Conservation (phyloP, 2,113 vertebrate species). For the Oreotragus oreotragus region DNA sequence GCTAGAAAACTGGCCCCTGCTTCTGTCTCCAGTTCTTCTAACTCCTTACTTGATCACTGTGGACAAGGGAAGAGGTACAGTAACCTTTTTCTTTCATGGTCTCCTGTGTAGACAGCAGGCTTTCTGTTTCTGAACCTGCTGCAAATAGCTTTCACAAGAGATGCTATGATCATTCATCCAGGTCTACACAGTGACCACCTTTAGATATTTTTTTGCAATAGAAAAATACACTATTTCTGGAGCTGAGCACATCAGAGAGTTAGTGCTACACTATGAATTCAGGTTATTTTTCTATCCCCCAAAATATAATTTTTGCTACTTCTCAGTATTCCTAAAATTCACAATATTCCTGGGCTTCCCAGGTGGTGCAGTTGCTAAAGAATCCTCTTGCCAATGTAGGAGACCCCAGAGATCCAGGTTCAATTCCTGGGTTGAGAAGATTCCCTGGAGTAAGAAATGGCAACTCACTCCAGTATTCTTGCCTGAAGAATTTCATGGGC, state of each 20-base stretch:
- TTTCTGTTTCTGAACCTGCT: neutral
- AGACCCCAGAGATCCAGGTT: neutral
- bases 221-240: neutral
- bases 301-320: neutral
- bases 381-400: neutral
- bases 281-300: neutral
- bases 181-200: neutral
- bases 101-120: neutral
- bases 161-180: neutral
- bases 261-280: neutral
- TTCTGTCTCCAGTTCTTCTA: neutral
- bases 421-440: neutral
- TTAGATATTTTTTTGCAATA: neutral
- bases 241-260: neutral
- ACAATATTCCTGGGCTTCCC: neutral
- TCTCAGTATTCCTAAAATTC: neutral
- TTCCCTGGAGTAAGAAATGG: neutral
- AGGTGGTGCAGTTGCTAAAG: neutral
- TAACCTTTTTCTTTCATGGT: neutral
- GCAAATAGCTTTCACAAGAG: neutral
- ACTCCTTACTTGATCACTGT: neutral
- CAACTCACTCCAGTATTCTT: neutral
- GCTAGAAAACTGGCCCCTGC: neutral
- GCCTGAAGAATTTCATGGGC: neutral
- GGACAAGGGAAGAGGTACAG: neutral